Evolutionary conservation across 1,140 invertebrate genomes (phyloP), one percentile per base, ranked within the genome.

Genomic region (Papilio polytes): DNA sequence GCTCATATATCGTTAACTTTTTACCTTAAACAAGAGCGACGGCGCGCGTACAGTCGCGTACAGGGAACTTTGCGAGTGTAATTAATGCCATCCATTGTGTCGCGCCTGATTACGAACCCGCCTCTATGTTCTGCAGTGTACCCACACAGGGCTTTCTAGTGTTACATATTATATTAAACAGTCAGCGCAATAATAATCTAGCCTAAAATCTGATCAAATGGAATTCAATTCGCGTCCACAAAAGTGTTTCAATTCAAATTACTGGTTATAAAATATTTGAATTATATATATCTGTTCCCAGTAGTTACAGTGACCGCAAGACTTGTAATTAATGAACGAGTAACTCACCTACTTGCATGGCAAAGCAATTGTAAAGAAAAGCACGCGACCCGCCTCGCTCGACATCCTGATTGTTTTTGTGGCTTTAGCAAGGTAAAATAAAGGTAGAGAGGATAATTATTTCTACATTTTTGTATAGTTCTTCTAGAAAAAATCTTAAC

Each of bases 1-100:
- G 63, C 63, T 31, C 63, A 66, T 66, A 66, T 66, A 66, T 66
- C 13, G 63, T 66, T 66, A 66, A 66, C 63, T 66, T 66, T 66
- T 66, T 66, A 66, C 63, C 22, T 66, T 66, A 66, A 66, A 66
- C 63, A 66, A 13, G 63, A 66, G 13, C 13, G 63, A 66, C 22
- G 22, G 63, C 59, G 59, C 59, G 59, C 59, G 59, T 66, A 66
- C 63, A 66, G 10, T 26, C 63, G 63, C 22, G 63, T 10, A 66
- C 63, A 66, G 22, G 26, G 26, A 66, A 66, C 10, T 66, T 66
- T 66, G 22, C 22, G 12, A 66, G 63, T 66, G 26, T 66, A 66
- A 66, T 66, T 66, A 66, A 66, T 66, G 63, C 12, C 63, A 66
- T 66, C 63, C 26, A 66, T 66, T 66, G 59, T 63, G 63, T 66